Conservation (phyloP, 1,140 invertebrate genomes). For the Procambarus clarkii region DNA sequence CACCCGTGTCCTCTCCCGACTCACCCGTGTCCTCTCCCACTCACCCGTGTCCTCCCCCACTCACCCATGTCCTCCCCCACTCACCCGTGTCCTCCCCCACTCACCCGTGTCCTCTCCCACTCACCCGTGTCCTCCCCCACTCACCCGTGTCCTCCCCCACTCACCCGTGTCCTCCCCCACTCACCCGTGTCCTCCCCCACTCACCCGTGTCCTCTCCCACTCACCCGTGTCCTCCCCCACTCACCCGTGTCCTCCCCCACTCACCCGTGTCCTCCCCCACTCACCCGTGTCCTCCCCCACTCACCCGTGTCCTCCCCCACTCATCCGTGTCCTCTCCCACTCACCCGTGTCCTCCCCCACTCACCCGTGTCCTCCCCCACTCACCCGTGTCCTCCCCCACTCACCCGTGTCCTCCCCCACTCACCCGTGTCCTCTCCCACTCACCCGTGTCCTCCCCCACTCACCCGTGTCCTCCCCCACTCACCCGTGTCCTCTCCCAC, state of each 20-base stretch:
- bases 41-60: constrained; percentile 37
- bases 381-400: constrained; percentile 30
- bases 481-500: too few relatives aligned
- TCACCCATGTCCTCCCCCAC: too few relatives aligned
- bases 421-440: too few relatives aligned
- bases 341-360: constrained; percentile 30
- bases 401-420: constrained; percentile 37
- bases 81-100: constrained; percentile 37
- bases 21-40: too few relatives aligned
- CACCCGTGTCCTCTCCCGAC: constrained; percentile 39
- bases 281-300: constrained; percentile 30
- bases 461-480: constrained; percentile 37
- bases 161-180: constrained; percentile 30
- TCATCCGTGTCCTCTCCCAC: too few relatives aligned
- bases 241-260: constrained; percentile 30
- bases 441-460: constrained; percentile 30
- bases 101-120: too few relatives aligned
- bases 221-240: constrained; percentile 30
- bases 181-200: constrained; percentile 37
- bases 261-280: constrained; percentile 30
- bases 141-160: constrained; percentile 30
- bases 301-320: constrained; percentile 37
- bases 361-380: constrained; percentile 30
- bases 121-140: constrained; percentile 30
- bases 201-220: too few relatives aligned